A percentile compares a stretch with the other conserved stretches of the same genome.
These are phyloP conservation scores for Andrena cerasifolii DNA, from an alignment of 1,140 invertebrate species.

Conservation along the genomic window DNA sequence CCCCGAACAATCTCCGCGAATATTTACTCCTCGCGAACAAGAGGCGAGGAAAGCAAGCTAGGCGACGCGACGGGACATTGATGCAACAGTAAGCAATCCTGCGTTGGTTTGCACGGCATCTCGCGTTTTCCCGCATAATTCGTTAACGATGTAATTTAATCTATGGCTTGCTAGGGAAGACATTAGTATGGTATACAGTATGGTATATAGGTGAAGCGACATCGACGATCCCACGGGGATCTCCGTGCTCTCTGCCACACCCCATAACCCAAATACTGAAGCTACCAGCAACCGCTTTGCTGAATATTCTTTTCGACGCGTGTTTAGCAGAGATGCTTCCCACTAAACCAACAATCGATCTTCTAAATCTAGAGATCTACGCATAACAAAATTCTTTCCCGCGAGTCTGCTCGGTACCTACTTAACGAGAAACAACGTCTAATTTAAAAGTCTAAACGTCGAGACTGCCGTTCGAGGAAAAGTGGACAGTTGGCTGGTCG, in stretches of 20 bases:
- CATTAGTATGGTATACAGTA: conserved; percentile 11
- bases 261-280: conserved; percentile 61
- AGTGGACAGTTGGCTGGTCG: not conserved
- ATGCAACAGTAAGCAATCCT: too few relatives aligned
- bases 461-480: too few relatives aligned
- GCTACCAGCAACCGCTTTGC: not conserved
- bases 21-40: not conserved
- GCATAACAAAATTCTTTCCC: too few relatives aligned
- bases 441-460: conserved; percentile 41
- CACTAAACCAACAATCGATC: not conserved
- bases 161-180: conserved; percentile 30
- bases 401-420: too few relatives aligned
- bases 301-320: not conserved
- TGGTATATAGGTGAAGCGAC: conserved; percentile 54
- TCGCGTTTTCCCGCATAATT: conserved; percentile 3
- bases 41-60: too few relatives aligned
- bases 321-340: too few relatives aligned
- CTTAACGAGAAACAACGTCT: not conserved
- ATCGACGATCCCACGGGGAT: conserved; percentile 40
- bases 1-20: too few relatives aligned
- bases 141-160: conserved; percentile 59
- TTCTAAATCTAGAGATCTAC: too few relatives aligned
- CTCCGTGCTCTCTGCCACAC: conserved; percentile 47
- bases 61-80: too few relatives aligned
- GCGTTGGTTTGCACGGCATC: not conserved